Evolutionary conservation across 2,888 invertebrate genomes (phyloP), one percentile per base, ranked within the genome.

Genomic region (Callyntrura sp.): DNA sequence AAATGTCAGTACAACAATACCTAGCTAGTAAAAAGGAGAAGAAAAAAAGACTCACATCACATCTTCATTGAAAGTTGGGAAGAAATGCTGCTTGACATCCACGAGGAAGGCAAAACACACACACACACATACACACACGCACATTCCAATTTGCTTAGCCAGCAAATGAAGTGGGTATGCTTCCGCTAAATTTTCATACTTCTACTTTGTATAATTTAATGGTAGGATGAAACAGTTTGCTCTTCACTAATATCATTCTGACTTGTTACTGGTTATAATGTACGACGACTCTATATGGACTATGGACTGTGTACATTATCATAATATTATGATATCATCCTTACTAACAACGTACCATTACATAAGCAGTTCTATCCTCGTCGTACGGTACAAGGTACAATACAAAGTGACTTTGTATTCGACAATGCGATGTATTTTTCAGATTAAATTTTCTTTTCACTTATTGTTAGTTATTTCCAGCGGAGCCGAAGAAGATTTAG

Each of bases 101-200:
- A 35, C 68, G 43, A 68, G 6, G 43, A 68, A 3, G 11, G n/a
- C 73, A 20, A 60, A 60, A 60, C n/a, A 60, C 60, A 20, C 60
- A 60, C 60, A 60, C 11, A 17, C 20, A n/a, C n/a, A n/a, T 17
- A 60, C 9, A n/a, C 3, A 17, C 60, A 8, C n/a, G 17, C 70
- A 55, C 76, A 76, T 76, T 76, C 76, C 76, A 76, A 76, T 76
- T 76, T 76, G 51, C 76, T 76, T 25, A 51, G 76, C 76, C 48
- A 55, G 48, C 76, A 25, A 60, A 60, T 79, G 35, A 57, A 79
- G 35, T 28, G 35, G 55, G 23, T 20, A 60, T 43, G 23, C 79
- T 57, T 79, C 79, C 79, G 79, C 60, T 79, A 79, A 43, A 79
- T 60, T 79, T 57, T 57, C 79, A 57, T 79, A 79, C 20, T 60